Evolutionary conservation across 2,888 invertebrate genomes (phyloP).

Genomic region (Acleris literana): DNA sequence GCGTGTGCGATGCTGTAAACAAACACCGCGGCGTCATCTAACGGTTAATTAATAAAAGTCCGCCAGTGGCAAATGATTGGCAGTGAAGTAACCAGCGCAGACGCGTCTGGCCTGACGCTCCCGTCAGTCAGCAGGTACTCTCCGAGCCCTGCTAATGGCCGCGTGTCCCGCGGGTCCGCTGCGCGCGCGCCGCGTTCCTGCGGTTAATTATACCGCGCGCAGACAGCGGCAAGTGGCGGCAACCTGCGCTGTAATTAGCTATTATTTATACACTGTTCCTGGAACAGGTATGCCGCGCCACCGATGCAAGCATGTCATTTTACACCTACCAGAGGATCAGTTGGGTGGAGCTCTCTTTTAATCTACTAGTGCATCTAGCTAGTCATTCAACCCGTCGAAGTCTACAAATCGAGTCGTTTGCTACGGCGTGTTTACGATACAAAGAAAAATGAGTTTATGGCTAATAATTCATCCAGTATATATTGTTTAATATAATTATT

Average conservation of each 20-base stretch:
- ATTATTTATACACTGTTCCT: slow-evolving; percentile 7
- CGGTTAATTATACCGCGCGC: slow-evolving; percentile 18
- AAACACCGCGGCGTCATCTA: slow-evolving; percentile 16
- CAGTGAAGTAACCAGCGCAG: slow-evolving; percentile 10
- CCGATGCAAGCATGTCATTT: not conserved
- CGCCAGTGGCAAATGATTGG: slow-evolving; percentile 9
- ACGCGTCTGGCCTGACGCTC: not conserved
- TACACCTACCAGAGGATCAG: not conserved
- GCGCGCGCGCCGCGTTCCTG: slow-evolving; percentile 3
- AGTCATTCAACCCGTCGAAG: no score
- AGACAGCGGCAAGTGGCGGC: slow-evolving; percentile 6
- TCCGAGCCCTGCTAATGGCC: not conserved
- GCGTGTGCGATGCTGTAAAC: not conserved
- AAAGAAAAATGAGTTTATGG: no score
- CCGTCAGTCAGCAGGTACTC: slow-evolving; percentile 15
- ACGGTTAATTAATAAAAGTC: slow-evolving; percentile 34
- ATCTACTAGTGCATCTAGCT: no score
- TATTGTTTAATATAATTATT: no score
- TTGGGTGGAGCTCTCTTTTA: no score
- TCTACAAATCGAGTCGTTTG: no score
- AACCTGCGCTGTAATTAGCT: slow-evolving; percentile 2
- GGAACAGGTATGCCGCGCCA: not conserved
- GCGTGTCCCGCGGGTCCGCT: not conserved
- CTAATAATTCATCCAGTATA: no score
- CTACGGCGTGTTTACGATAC: no score